Percentiles rank a stretch among this genome's conserved stretches.
These are phyloP conservation scores for Phylloscopus whistleri DNA, from an alignment of 2,113 vertebrate genomes.

Conservation along the genomic window DNA sequence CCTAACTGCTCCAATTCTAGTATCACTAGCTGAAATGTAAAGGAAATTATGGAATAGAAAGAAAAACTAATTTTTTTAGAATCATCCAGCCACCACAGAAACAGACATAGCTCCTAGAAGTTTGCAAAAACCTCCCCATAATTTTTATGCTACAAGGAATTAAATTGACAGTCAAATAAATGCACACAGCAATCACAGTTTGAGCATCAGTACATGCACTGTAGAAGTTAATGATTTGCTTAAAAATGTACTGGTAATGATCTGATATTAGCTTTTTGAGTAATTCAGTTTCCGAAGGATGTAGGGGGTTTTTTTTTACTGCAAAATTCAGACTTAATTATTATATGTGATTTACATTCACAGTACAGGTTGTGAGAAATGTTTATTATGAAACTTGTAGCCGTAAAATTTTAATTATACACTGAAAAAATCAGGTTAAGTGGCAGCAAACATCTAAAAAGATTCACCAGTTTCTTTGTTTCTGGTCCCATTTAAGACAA, in stretches of 20 bases:
- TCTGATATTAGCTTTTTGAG: background rate
- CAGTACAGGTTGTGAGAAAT: background rate
- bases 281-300: background rate
- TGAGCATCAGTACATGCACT: background rate
- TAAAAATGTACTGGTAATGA: background rate
- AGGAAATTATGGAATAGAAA: background rate
- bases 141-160: background rate
- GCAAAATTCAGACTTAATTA: background rate
- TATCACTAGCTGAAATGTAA: background rate
- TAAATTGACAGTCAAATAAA: background rate
- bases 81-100: background rate
- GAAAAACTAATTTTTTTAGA: background rate
- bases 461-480: background rate
- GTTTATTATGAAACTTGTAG: background rate
- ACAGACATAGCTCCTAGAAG: background rate
- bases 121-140: background rate
- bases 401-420: background rate
- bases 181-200: background rate
- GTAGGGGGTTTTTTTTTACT: accelerated
- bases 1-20: background rate
- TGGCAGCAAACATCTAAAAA: background rate
- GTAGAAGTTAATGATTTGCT: background rate
- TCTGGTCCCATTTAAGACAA: background rate
- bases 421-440: background rate
- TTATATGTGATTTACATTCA: background rate